Evolutionary conservation across 2,888 invertebrate genomes (phyloP), one percentile per base, ranked within the genome.

Genomic region (Steinernema scapterisci): DNA sequence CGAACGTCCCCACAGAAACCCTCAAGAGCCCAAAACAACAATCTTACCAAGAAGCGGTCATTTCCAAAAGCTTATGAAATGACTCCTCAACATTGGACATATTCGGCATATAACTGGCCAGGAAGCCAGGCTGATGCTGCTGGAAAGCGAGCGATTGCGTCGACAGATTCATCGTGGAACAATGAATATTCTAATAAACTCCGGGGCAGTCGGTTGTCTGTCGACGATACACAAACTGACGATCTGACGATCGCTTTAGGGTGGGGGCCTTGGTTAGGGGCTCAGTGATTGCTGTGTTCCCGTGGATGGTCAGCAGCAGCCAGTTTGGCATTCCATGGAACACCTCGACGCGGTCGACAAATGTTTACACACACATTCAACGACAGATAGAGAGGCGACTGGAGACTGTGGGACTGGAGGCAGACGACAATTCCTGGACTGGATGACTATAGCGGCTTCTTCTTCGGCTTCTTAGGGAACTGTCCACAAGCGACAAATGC

Each of bases 91-190:
- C 54, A 54, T 54, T 25, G 5, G 54, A 13, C 6, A 54, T 19
- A 16, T 54, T 21, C 13, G 54, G 54, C 3, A 54, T 54, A 25
- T 54, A 54, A 23, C 54, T 54, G 54, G 54, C 54, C 23, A 54
- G 54, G 25, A 54, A 54, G 13, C 23, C 21, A 27, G 54, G 54
- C 25, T 54, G 54, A 21, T 54, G 54, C 27, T 54, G 54, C 25
- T 54, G 54, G 54, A 54, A 54, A 54, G 54, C 54, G 54, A 54
- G 54, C 54, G 54, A 54, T 21, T 54, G 54, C 54, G 54, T 54
- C 54, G 54, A 54, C 54, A 54, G 21, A 54, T 54, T 54, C 54
- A 54, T 54, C n/a, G n/a, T n/a, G n/a, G n/a, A n/a, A n/a, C n/a
- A n/a, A n/a, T n/a, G n/a, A n/a, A 25, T 54, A 9, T 21, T 19